Evolutionary conservation across 2,888 invertebrate species (phyloP).

Genomic region (Prosopocoilus inquinatus): DNA sequence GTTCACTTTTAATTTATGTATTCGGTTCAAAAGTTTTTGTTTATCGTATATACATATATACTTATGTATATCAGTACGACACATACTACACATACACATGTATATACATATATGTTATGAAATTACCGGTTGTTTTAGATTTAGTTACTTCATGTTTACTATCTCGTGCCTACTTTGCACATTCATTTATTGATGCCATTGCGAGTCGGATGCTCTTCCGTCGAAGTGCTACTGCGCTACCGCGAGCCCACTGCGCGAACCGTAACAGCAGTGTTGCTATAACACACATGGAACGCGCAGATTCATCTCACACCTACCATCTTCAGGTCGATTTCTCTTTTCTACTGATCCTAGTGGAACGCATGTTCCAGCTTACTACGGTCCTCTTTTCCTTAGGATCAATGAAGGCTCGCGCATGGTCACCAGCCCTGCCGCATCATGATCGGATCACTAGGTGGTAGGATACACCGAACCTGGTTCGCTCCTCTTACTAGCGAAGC

Average conservation of each 20-base stretch:
- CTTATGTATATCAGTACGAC: slow-evolving; percentile 39
- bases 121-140: slow-evolving; percentile 30
- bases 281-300: slow-evolving; percentile 37
- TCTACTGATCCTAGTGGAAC: slow-evolving; percentile 16
- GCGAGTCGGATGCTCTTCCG: slow-evolving; percentile 44
- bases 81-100: slow-evolving; percentile 45
- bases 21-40: slow-evolving; percentile 36
- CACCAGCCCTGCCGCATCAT: slow-evolving; percentile 46
- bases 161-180: slow-evolving; percentile 49
- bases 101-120: slow-evolving; percentile 43
- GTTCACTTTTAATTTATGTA: slow-evolving; percentile 38
- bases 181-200: slow-evolving; percentile 49
- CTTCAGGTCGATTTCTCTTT: slow-evolving; percentile 8
- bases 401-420: slow-evolving; percentile 48
- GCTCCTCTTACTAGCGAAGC: too few species aligned
- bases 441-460: slow-evolving; percentile 21
- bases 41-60: slow-evolving; percentile 44
- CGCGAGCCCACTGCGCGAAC: slow-evolving; percentile 45
- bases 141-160: slow-evolving; percentile 50
- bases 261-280: slow-evolving; percentile 40
- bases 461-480: background rate
- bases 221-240: slow-evolving; percentile 48
- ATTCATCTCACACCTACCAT: slow-evolving; percentile 21
- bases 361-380: slow-evolving; percentile 40
- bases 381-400: slow-evolving; percentile 42